Base-by-base conservation (phyloP, 1,140 invertebrate genomes). In the Leptinotarsa lineolata region DNA sequence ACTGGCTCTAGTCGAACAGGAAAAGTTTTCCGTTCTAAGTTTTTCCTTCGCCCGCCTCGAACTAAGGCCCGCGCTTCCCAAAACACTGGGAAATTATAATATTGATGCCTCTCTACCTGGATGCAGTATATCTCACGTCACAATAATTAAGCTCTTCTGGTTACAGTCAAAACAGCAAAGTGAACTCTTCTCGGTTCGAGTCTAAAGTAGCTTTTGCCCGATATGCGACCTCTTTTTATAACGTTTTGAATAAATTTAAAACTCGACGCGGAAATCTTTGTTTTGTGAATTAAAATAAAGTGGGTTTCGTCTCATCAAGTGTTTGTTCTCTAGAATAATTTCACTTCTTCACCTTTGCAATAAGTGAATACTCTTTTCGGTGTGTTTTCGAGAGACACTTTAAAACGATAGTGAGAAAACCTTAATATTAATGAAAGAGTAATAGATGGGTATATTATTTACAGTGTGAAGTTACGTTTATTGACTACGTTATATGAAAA, bases 1-100 rank as follows among this genome's bases (percentile, higher is more conserved):
- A 81, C 78, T 74, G 75, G 76, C 74, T 80, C 74, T 80, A 78
- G 78, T 70, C 75, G 72, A 68, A 68, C 72, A 69, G 73, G 74
- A 81, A 83, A 84, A 82, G 75, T 84, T 84, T 83, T 81, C 81
- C 75, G 76, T 81, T 81, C 78, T 82, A 83, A 83, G 81, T 83
- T 83, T 83, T 83, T 81, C 75, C 46, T 74, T 72, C 75, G 70
- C 66, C 65, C 68, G 66, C 68, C 76, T 68, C 79, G 75, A 77
- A 76, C 73, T 74, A 79, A 79, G 77, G 75, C 80, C 74, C 75
- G 79, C 74, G 76, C 74, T 78, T 71, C 79, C 76, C 79, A 79
- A 80, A 81, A 82, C 79, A 81, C 74, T 80, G 81, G 78, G 77
- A 82, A 81, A 83, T 83, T 83, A 83, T 82, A 83, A 83, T 83